Evolutionary conservation across 30 jellyfish, hydroid and myxozoan species (phyloP), one percentile per base, ranked within the genome.

Genomic region (Aurelia coerulea): DNA sequence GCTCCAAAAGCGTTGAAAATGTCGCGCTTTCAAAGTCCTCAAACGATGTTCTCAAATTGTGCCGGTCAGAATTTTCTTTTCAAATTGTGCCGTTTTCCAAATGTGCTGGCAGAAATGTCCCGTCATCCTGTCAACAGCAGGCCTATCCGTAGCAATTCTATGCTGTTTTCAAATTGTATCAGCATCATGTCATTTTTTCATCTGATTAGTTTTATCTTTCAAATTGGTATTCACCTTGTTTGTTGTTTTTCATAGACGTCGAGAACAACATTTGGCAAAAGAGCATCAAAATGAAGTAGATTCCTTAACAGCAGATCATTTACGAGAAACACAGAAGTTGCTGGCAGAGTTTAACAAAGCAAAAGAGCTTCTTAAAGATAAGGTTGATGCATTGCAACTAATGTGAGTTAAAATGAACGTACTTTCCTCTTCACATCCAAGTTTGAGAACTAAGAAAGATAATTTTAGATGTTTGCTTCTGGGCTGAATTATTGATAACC

Each of bases 221-320:
- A 46, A 13, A 7, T 46, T 46, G 15, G 8, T 46, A 0, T 46
- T 46, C 17, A n/a, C 31, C 37, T 32, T 31, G 15, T 31, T 19
- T 23, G 6, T 10, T 67, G 17, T 74, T 52, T 23, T 34, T 73
- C 41, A 52, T 79, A 90, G 97, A 66, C 80, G 89, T 18, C 69
- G 87, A 46, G 97, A 90, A 32, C 92, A 90, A 86, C 88, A 81
- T 64, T 90, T 90, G 10, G 91, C 94, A 19, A 77, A 90, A 60
- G 94, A 82, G 23, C 97, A 90, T 46, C 97, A 83, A 35, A 59
- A 75, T 52, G 91, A 82, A 58, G 87, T 90, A 2, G 91, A 90
- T 41, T 63, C 86, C 35, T 16, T 89, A 42, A 89, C 92, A 5
- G 97, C 97, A 2, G 97, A 89, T 23, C 92, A 89, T 77, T 64